Evolutionary conservation across 1,140 invertebrate species (phyloP).

Genomic region (Araneus ventricosus): DNA sequence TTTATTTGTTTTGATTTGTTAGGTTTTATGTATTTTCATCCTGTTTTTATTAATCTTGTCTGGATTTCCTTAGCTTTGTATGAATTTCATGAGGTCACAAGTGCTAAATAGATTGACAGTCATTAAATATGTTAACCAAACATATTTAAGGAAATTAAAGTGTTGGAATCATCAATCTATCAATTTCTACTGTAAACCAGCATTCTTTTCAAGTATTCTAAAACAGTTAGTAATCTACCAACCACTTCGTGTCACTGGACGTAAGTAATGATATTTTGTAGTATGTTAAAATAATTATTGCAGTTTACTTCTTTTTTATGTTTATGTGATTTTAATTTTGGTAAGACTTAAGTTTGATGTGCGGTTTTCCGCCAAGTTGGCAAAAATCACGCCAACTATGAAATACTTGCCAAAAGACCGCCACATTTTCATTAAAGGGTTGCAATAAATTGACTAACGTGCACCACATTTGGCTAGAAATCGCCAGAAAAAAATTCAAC

Average conservation of each 20-base stretch:
- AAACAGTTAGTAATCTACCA: neutral
- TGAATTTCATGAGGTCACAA: constrained; percentile 13
- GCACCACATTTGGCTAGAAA: too few relatives aligned
- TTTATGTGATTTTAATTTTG: too few relatives aligned
- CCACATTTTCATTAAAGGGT: too few relatives aligned
- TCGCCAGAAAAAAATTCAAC: too few relatives aligned
- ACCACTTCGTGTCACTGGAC: neutral
- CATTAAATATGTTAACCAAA: neutral
- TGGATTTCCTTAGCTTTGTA: neutral
- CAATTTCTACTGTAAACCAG: neutral
- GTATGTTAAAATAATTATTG: neutral
- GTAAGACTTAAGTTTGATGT: too few relatives aligned
- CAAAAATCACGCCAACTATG: too few relatives aligned
- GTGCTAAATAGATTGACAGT: neutral
- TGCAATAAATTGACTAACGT: too few relatives aligned
- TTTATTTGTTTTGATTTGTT: too few relatives aligned
- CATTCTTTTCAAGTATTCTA: neutral
- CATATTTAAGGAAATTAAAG: neutral
- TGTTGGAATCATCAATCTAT: neutral
- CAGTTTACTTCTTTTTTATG: neutral
- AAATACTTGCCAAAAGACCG: too few relatives aligned
- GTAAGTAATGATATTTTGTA: neutral
- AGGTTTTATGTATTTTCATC: too few relatives aligned
- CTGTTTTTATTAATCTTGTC: too few relatives aligned
- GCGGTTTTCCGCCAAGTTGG: too few relatives aligned